A percentile compares a stretch with the other conserved stretches of the same genome.
Conservation (phyloP, 2,113 vertebrate genomes). For the Paradisaea rubra region DNA sequence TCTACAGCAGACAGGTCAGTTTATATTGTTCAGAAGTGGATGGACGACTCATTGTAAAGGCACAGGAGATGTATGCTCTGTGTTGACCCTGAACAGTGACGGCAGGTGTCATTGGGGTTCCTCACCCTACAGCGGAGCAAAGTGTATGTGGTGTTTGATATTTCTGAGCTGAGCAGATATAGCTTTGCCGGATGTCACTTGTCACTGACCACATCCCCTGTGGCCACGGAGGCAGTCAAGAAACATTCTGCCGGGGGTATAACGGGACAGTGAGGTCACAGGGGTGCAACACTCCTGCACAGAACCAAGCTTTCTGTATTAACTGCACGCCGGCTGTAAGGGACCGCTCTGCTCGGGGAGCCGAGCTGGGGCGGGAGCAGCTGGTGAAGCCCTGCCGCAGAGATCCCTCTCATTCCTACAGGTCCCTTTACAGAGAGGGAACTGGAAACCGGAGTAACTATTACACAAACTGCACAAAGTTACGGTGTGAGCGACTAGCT, state of each 20-base stretch:
- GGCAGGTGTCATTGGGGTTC: background rate
- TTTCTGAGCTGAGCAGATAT: background rate
- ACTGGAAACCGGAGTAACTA: background rate
- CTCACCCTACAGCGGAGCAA: fast-evolving
- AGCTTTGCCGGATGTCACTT: background rate
- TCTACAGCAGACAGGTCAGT: background rate
- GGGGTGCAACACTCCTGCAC: too few relatives aligned
- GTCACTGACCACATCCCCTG: background rate
- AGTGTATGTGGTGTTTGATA: fast-evolving
- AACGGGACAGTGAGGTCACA: fast-evolving
- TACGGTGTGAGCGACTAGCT: fast-evolving
- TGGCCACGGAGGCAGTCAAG: too few relatives aligned
- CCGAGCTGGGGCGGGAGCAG: background rate
- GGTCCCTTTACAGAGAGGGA: background rate
- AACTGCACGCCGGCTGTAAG: fast-evolving
- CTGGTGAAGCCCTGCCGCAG: fast-evolving
- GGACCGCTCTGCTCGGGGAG: fast-evolving
- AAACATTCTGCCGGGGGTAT: background rate
- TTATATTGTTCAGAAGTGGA: background rate
- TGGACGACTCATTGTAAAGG: background rate
- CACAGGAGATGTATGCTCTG: background rate
- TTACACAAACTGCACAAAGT: background rate
- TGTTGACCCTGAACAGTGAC: background rate
- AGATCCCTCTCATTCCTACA: background rate
- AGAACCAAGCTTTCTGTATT: fast-evolving